phyloP scores from a whole-genome alignment of 2,113 vertebrate species.

The Blennius ocellaris region DNA sequence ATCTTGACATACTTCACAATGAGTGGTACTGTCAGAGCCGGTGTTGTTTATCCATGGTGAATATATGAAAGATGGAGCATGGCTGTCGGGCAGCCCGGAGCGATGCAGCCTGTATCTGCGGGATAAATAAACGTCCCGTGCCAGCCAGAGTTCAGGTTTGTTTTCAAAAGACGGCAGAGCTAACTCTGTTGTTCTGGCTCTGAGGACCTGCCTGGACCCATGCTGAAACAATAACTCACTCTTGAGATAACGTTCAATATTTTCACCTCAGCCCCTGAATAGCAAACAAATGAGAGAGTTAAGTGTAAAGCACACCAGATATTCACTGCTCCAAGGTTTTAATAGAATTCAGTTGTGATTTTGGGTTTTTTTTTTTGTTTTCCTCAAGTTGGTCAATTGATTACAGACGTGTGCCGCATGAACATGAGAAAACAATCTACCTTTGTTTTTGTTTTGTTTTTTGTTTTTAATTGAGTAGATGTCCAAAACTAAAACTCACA shows the following conservation, averaged over 20 bases:
- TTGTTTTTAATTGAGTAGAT: no score
- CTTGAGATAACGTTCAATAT: constrained; percentile 73
- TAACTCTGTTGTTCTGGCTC: constrained; percentile 73
- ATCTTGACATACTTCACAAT: constrained; percentile 39
- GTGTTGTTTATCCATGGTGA: constrained; percentile 55
- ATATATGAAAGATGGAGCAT: constrained; percentile 60
- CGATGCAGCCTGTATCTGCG: constrained; percentile 41
- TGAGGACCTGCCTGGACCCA: constrained; percentile 59
- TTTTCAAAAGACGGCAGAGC: constrained; percentile 70
- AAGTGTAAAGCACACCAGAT: not conserved
- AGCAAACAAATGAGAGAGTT: constrained; percentile 55
- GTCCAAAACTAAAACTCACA: no score
- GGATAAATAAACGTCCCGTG: constrained; percentile 71
- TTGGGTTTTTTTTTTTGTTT: constrained; percentile 4
- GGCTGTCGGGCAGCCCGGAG: constrained; percentile 56
- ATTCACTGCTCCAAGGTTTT: constrained; percentile 19
- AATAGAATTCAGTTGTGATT: constrained; percentile 36
- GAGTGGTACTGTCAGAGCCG: constrained; percentile 44
- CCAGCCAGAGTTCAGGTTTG: constrained; percentile 71
- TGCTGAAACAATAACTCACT: constrained; percentile 72
- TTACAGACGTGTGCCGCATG: no score
- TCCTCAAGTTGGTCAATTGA: not conserved
- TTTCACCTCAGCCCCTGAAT: constrained; percentile 62
- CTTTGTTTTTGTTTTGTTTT: no score
- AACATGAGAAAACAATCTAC: no score